phyloP scores from a whole-genome alignment of 2,888 invertebrate genomes.

The Diachrysia chrysitis region DNA sequence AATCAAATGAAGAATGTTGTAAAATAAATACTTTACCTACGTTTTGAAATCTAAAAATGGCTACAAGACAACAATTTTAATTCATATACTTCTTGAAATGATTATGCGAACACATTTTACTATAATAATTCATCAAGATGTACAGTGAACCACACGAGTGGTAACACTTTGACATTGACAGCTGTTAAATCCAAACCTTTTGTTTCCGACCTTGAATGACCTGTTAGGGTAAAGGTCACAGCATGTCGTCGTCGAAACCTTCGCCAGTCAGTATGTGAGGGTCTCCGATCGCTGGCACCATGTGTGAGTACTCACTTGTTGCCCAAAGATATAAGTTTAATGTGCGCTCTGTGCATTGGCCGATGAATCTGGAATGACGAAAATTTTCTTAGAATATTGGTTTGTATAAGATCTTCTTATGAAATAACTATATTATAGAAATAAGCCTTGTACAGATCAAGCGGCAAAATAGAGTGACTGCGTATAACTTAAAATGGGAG shows the following conservation, averaged over 20 bases:
- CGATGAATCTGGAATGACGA: slow-evolving; percentile 93
- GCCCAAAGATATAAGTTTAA: slow-evolving; percentile 96
- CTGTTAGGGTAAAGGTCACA: slow-evolving; percentile 62
- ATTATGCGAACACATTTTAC: background rate
- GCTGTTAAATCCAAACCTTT: background rate
- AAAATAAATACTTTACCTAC: background rate
- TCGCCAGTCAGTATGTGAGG: slow-evolving; percentile 82
- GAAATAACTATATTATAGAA: no score
- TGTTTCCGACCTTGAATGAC: background rate
- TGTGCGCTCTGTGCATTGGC: slow-evolving; percentile 96
- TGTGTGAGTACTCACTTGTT: slow-evolving; percentile 92
- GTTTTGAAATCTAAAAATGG: background rate
- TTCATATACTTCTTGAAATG: background rate
- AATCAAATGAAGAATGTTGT: background rate
- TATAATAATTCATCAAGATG: background rate
- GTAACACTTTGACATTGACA: background rate
- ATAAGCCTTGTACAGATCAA: no score
- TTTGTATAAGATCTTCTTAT: no score
- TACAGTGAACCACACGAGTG: background rate
- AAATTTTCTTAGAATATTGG: no score
- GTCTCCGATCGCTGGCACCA: slow-evolving; percentile 91
- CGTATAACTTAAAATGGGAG: no score
- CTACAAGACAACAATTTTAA: slow-evolving; percentile 1
- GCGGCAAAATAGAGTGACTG: no score
- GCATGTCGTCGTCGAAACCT: slow-evolving; percentile 74